Base-by-base conservation (phyloP, 2,888 invertebrate species). In the Monoplex corrugatus region DNA sequence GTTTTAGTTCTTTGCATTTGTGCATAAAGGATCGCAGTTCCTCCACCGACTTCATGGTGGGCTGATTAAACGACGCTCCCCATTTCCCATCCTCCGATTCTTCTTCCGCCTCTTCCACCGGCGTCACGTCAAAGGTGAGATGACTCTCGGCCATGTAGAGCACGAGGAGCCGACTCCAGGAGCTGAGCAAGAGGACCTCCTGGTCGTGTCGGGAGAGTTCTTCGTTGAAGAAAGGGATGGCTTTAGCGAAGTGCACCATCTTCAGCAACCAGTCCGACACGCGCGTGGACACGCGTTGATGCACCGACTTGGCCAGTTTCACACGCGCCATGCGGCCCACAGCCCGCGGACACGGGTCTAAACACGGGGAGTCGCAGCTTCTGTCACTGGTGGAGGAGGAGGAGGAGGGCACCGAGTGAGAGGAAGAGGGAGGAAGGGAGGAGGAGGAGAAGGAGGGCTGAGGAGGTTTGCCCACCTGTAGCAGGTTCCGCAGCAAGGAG, bases 231-330 rank as follows among this genome's bases (percentile, higher is more conserved):
- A 95, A 95, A 45, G 95, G 95, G 90, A 95, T 93, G 35, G 94
- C 93, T 90, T 94, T 94, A 43, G 94, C 93, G 90, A 95, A 95
- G 89, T 94, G 93, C 40, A 95, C 94, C 28, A 94, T 93, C 92
- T 95, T 95, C 28, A 94, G 93, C 6, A 95, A 90, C 95, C 95
- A 95, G 93, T 95, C 95, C 2, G 95, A 94, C n/a, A 95, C 95
- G 1, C 95, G 91, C 13, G 95, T 94, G 38, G 94, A 93, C n/a
- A 95, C 95, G 0, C 95, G 95, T n/a, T 94, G 93, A 10, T 94
- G 93, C 23, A 95, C 95, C 28, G 92, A 90, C 10, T 94, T 94
- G 63, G 91, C 91, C 10, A 93, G 92, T 16, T 91, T 92, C 16
- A 94, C 35, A 32, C 8, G 32, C 32, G 2, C 38, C 35, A 10